Evolutionary conservation across 1,140 invertebrate species (phyloP).

Genomic region (Hycleus phaleratus): DNA sequence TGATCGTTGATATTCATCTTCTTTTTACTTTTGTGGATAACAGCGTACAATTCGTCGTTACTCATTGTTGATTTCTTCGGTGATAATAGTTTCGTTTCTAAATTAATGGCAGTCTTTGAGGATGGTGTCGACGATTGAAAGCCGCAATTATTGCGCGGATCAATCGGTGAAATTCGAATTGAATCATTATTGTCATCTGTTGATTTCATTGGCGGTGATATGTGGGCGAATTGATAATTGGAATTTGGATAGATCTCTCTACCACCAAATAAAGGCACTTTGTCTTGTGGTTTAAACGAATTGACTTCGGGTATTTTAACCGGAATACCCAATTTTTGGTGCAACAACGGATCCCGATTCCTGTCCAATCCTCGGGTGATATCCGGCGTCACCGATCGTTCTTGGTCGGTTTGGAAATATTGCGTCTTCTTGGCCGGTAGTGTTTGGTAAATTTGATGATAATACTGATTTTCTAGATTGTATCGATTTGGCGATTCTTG

Average conservation of each 20-base stretch:
- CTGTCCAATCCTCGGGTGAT: slow-evolving; percentile 45
- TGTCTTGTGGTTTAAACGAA: slow-evolving; percentile 12
- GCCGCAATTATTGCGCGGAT: slow-evolving; percentile 45
- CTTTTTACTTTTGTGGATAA: slow-evolving; percentile 70
- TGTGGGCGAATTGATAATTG: slow-evolving; percentile 1
- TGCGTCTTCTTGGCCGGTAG: slow-evolving; percentile 33
- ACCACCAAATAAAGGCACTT: slow-evolving; percentile 11
- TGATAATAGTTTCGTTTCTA: slow-evolving; percentile 43
- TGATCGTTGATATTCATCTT: slow-evolving; percentile 57
- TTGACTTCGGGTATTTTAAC: slow-evolving; percentile 28
- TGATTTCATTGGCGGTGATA: slow-evolving; percentile 3
- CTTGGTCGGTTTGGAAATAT: slow-evolving; percentile 38
- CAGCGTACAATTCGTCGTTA: slow-evolving; percentile 66
- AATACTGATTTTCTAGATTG: slow-evolving; percentile 2
- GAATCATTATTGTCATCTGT: slow-evolving; percentile 35
- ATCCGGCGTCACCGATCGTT: slow-evolving; percentile 50
- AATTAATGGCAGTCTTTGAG: slow-evolving; percentile 32
- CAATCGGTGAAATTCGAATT: slow-evolving; percentile 55
- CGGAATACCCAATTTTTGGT: slow-evolving; percentile 31
- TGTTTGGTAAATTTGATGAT: slow-evolving; percentile 30
- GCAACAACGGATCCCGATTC: slow-evolving; percentile 1
- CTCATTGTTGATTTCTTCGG: slow-evolving; percentile 65
- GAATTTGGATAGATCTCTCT: neutral
- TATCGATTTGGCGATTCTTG: neutral
- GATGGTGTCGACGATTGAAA: slow-evolving; percentile 55